These are phyloP conservation scores for Aethina tumida DNA, from an alignment of 1,140 invertebrate genomes.

Conservation along the genomic window DNA sequence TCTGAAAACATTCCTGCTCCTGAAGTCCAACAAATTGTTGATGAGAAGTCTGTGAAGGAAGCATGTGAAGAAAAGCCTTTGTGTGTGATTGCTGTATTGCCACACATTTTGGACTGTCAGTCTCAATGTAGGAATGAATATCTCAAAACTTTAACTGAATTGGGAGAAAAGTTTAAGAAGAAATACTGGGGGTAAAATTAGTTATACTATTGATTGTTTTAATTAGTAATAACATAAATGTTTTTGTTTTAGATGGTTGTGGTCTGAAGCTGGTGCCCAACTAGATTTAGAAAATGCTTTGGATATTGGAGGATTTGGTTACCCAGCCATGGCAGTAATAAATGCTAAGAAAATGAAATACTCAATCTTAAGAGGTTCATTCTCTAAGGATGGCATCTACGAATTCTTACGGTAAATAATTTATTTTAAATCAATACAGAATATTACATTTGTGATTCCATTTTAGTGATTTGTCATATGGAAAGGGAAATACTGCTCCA, in stretches of 20 bases:
- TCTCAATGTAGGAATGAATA: constrained; percentile 88
- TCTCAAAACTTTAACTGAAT: constrained; percentile 58
- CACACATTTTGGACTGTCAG: constrained; percentile 96
- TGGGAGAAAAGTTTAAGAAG: constrained; percentile 90
- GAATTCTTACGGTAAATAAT: constrained; percentile 29
- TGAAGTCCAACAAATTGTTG: constrained; percentile 65
- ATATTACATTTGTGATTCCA: constrained; percentile 3
- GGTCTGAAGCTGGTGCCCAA: constrained; percentile 95
- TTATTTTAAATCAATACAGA: constrained; percentile 6
- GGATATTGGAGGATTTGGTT: constrained; percentile 88
- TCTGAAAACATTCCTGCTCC: constrained; percentile 82
- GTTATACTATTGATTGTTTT: constrained; percentile 27
- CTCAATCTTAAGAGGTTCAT: constrained; percentile 86
- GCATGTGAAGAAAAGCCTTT: constrained; percentile 78
- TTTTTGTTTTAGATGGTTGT: constrained; percentile 76
- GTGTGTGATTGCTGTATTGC: constrained; percentile 89
- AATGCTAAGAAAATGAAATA: constrained; percentile 97
- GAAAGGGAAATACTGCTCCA: constrained; percentile 84
- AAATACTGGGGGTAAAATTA: constrained; percentile 82
- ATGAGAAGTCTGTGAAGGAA: constrained; percentile 55
- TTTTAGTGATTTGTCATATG: constrained; percentile 85
- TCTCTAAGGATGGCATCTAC: constrained; percentile 82
- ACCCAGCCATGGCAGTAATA: constrained; percentile 91
- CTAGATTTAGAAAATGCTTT: constrained; percentile 74
- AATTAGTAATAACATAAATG: constrained; percentile 12